A percentile compares a stretch with the other conserved stretches of the same genome.
phyloP scores from a whole-genome alignment of 2,797 vertebrate species.

The Melanotaenia boesemani region DNA sequence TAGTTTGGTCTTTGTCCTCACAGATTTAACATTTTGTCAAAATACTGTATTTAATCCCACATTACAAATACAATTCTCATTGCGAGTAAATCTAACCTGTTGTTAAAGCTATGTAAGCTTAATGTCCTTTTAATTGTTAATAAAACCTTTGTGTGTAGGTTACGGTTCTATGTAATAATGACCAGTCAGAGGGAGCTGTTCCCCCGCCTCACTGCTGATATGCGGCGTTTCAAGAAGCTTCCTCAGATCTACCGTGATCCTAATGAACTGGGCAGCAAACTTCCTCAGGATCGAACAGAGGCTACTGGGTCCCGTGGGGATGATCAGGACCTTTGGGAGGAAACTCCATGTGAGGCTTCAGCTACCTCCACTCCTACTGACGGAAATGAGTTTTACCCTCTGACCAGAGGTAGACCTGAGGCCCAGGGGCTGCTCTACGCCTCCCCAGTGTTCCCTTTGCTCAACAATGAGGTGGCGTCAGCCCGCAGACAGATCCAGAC shows the following conservation, averaged over 20 bases:
- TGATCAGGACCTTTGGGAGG: conserved; percentile 82
- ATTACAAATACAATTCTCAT: neutral
- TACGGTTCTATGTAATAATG: conserved; percentile 96
- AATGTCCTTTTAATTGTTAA: neutral
- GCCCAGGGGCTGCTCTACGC: conserved; percentile 82
- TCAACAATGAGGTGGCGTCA: conserved; percentile 89
- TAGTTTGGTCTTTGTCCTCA: neutral
- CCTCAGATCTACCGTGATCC: conserved; percentile 88
- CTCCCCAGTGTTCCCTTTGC: conserved; percentile 89
- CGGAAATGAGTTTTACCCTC: conserved; percentile 81
- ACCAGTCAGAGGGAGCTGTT: conserved; percentile 98
- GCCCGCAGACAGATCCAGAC: conserved; percentile 90
- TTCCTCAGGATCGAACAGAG: conserved; percentile 76
- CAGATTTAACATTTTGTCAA: neutral
- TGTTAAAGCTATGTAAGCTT: neutral
- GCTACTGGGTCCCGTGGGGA: conserved; percentile 42
- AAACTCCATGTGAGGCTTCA: conserved; percentile 26
- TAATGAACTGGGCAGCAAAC: conserved; percentile 78
- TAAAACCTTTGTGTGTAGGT: conserved; percentile 70
- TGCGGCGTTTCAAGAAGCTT: conserved; percentile 95
- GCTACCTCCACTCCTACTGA: conserved; percentile 63
- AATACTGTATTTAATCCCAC: neutral
- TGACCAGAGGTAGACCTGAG: conserved; percentile 46
- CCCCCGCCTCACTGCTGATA: conserved; percentile 93
- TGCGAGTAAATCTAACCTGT: neutral